These are phyloP conservation scores for Microplitis mediator DNA, from an alignment of 1,140 invertebrate genomes.

Conservation along the genomic window DNA sequence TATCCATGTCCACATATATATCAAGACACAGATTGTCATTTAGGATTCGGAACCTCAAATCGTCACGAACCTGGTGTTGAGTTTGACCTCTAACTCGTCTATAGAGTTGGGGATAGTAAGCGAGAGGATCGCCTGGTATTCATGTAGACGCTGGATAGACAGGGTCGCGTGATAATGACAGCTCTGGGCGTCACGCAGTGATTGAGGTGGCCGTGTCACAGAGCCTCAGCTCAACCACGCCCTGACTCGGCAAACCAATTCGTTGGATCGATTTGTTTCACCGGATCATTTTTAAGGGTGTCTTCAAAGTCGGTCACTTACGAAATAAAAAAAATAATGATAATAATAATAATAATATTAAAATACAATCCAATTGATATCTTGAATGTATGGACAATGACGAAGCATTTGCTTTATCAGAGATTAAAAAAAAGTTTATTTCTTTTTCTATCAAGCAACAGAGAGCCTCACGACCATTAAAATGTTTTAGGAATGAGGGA, in stretches of 20 bases:
- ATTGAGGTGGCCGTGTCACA: slow-evolving; percentile 57
- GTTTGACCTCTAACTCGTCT: not conserved
- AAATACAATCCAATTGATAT: too few relatives aligned
- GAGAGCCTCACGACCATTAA: not conserved
- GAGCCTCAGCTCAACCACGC: slow-evolving; percentile 52
- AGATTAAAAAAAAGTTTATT: not conserved
- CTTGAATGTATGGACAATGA: too few relatives aligned
- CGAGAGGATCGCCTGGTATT: slow-evolving; percentile 39
- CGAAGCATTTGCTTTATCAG: too few relatives aligned
- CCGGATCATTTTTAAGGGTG: not conserved
- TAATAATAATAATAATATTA: too few relatives aligned
- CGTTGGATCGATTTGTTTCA: not conserved
- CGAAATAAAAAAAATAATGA: too few relatives aligned
- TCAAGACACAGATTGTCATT: too few relatives aligned
- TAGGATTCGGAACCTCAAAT: too few relatives aligned
- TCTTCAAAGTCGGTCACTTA: too few relatives aligned
- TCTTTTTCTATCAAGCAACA: not conserved
- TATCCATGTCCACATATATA: not conserved
- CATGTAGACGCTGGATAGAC: slow-evolving; percentile 37
- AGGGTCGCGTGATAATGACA: slow-evolving; percentile 62
- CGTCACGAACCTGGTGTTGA: not conserved
- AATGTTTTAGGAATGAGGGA: not conserved
- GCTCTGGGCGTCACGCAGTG: slow-evolving; percentile 54
- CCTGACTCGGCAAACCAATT: slow-evolving; percentile 35
- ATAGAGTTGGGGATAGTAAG: not conserved